Evolutionary conservation across 2,797 vertebrate species (phyloP), one percentile per base, ranked within the genome.

Genomic region (Protosalanx chinensis): DNA sequence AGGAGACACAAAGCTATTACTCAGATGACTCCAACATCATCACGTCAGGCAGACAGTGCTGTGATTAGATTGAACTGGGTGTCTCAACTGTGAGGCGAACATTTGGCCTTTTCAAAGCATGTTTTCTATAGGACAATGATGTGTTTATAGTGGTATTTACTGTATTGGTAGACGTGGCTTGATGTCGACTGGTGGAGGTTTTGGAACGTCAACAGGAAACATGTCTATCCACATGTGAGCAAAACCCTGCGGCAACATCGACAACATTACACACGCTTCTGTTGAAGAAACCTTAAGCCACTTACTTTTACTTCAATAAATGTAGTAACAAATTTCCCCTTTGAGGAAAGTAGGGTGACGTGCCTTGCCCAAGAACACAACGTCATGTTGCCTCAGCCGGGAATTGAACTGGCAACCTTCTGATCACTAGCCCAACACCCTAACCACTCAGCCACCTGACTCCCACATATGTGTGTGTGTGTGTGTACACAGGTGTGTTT

Each of bases 151-250:
- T 27, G 37, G 56, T 7, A 16, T 30, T 79, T 88, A 98, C 96
- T 94, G 95, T 77, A 95, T 83, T 12, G 97, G 96, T 60, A 92
- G 90, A 29, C 94, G 90, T 58, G 96, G 96, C 84, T 97, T 96
- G 81, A 98, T 98, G 79, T 98, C 90, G 66, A 97, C 87, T 1
- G 95, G 90, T 0, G 94, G 93, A 0, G 95, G 97, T 3, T 93
- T 92, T 0, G 96, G 97, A 15, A 96, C 82, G 0, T 98, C 95
- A 0, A 88, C 93, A 5, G 96, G 95, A 85, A 99, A 99, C 93
- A 98, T 94, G 87, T 98, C 97, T 16, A 97, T 92, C 96, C 96
- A 98, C 97, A 97, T 96, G 71, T 98, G 96, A 81, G 96, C 90
- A 33, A 92, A 94, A 69, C 96, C 96, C 97, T 98, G 83, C 8